A percentile compares a stretch with the other conserved stretches of the same genome.
phyloP scores from a whole-genome alignment of 2,797 vertebrate genomes.

The Dallia pectoralis region DNA sequence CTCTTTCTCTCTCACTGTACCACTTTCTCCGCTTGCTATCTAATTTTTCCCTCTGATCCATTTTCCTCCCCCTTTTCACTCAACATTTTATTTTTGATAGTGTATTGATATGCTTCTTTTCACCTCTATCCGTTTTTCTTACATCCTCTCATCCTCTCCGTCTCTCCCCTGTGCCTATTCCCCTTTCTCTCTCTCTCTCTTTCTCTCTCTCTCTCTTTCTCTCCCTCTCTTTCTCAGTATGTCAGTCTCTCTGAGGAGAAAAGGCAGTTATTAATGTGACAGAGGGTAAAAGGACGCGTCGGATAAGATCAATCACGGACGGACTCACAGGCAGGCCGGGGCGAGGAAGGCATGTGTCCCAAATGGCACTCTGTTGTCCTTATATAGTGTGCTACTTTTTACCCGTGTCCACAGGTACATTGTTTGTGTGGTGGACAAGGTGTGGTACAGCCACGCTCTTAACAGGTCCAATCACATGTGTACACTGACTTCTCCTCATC shows the following conservation, averaged over 20 bases:
- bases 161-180: background rate
- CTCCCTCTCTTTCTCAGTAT: slow-evolving; percentile 21
- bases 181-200: background rate
- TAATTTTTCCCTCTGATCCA: background rate
- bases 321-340: slow-evolving; percentile 20
- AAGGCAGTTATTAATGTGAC: slow-evolving; percentile 70
- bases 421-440: background rate
- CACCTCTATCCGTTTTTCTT: slow-evolving; percentile 5
- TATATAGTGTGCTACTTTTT: background rate
- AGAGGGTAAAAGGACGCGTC: slow-evolving; percentile 73
- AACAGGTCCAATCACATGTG: slow-evolving; percentile 66
- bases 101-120: background rate
- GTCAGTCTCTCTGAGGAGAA: slow-evolving; percentile 64
- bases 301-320: slow-evolving; percentile 64
- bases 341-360: slow-evolving; percentile 22
- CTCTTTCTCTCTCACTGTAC: background rate
- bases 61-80: no score
- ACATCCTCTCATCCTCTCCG: background rate
- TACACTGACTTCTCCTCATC: slow-evolving; percentile 23
- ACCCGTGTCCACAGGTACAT: background rate
- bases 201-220: background rate
- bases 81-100: no score
- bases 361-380: background rate
- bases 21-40: background rate
- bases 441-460: slow-evolving; percentile 47